Evolutionary conservation across 1,140 invertebrate genomes (phyloP), one percentile per base, ranked within the genome.

Genomic region (Lycorma delicatula): DNA sequence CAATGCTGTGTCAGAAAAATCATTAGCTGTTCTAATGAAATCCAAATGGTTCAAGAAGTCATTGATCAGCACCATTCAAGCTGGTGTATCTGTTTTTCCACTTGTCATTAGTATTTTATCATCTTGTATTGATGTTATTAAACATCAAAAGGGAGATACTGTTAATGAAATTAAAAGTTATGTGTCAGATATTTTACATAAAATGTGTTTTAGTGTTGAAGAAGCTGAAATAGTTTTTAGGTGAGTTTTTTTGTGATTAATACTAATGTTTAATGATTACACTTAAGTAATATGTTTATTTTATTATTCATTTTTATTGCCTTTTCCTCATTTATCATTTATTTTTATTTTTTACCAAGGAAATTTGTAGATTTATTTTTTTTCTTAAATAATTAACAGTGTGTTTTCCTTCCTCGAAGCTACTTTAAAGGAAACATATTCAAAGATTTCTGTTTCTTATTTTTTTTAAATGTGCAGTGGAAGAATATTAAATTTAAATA

Each of bases 91-190:
- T 54, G 73, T 79, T 12, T 67, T 74, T 9, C 72, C 74, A 57
- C 79, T 86, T 62, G 58, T 82, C 1, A 53, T 70, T 20, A 72
- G 74, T 12, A 72, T 86, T 34, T 58, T 84, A 11, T 67, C 56
- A 72, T 70, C 64, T 64, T 66, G 53, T 61, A 12, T 56, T n/a
- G n/a, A n/a, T n/a, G 12, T n/a, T 23, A 18, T n/a, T 44, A 16
- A 44, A 44, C 5, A 7, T 9, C 1, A 44, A 44, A 13, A 44
- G 23, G n/a, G 23, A 44, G 16, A 44, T 22, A 44, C 6, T 22
- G 41, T 9, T 20, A 9, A 44, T 44, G 11, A 44, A 5, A 44
- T 6, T 44, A 5, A 44, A 44, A 44, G 29, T 6, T 18, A 27
- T 22, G 70, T 80, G 7, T 69, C 73, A 34, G 69, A 75, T 16